Percentiles rank a stretch among this genome's conserved stretches.
These are phyloP conservation scores for Cremastinae sp. DNA, from an alignment of 2,888 invertebrate genomes.

Conservation along the genomic window DNA sequence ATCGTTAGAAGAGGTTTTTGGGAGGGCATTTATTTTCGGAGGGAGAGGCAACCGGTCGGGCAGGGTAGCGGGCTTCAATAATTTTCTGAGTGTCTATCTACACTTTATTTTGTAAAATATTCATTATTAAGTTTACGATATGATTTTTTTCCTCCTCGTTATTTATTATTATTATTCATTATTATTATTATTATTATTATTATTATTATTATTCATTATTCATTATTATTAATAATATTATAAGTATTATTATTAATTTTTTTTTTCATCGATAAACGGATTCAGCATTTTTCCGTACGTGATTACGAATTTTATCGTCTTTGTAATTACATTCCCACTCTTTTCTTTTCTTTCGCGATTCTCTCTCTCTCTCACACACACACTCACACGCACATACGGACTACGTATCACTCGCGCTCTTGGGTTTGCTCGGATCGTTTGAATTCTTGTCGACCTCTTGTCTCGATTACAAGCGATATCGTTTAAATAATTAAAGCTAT, in stretches of 20 bases:
- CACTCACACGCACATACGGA: slow-evolving; percentile 35
- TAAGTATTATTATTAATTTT: slow-evolving; percentile 67
- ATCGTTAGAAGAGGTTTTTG: slow-evolving; percentile 44
- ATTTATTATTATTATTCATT: slow-evolving; percentile 66
- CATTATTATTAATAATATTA: too few relatives aligned
- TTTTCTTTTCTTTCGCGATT: slow-evolving; percentile 21
- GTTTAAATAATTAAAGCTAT: slow-evolving; percentile 80
- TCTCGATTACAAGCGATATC: slow-evolving; percentile 74
- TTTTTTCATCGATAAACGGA: slow-evolving; percentile 65
- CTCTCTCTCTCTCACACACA: slow-evolving; percentile 18
- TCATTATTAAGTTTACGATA: slow-evolving; percentile 80
- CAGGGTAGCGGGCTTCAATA: slow-evolving; percentile 62
- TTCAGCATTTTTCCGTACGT: slow-evolving; percentile 56
- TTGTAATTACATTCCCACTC: slow-evolving; percentile 58
- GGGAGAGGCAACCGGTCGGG: slow-evolving; percentile 43
- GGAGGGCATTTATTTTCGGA: not conserved
- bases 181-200: slow-evolving; percentile 67
- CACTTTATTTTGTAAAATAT: slow-evolving; percentile 80
- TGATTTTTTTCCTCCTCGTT: slow-evolving; percentile 76
- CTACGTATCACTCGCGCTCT: slow-evolving; percentile 25
- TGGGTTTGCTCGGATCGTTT: slow-evolving; percentile 59
- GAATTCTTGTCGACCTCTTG: slow-evolving; percentile 66
- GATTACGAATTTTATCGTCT: slow-evolving; percentile 56
- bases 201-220: slow-evolving; percentile 69
- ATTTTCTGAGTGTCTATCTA: slow-evolving; percentile 77